Conservation (phyloP, 2,113 vertebrate species). For the Isichthys henryi region DNA sequence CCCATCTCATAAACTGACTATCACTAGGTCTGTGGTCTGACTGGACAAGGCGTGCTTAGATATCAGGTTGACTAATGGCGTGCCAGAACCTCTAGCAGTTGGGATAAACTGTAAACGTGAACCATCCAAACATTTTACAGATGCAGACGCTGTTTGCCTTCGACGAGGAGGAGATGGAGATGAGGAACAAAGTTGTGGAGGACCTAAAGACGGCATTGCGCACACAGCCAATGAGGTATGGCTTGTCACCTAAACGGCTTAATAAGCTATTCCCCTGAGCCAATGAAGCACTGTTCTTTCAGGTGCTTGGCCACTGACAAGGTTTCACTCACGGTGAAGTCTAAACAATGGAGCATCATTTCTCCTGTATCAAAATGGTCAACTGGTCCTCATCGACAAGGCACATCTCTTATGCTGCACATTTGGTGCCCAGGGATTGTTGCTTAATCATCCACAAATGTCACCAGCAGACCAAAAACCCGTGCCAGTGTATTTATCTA, state of each 20-base stretch:
- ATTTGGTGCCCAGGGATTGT: background rate
- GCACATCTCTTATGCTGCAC: background rate
- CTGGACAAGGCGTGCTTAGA: background rate
- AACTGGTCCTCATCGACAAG: background rate
- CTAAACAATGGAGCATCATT: background rate
- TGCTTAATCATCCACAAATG: background rate
- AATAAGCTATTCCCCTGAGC: background rate
- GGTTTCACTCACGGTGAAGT: background rate
- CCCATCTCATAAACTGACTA: background rate
- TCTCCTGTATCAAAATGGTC: background rate
- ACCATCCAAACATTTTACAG: constrained; percentile 47
- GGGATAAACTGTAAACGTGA: background rate
- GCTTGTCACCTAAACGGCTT: background rate
- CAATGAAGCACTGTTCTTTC: background rate
- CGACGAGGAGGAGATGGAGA: constrained; percentile 92
- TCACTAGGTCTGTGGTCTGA: background rate
- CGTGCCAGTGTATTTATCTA: background rate
- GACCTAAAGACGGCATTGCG: constrained; percentile 93
- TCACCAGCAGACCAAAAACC: background rate
- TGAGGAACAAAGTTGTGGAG: constrained; percentile 93
- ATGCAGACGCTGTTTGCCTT: constrained; percentile 92
- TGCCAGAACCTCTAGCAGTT: background rate
- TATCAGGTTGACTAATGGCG: background rate
- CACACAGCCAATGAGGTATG: constrained; percentile 94
- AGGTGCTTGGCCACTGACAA: background rate